Evolutionary conservation across 2,113 vertebrate species (phyloP).

Genomic region (Pandion haliaetus): DNA sequence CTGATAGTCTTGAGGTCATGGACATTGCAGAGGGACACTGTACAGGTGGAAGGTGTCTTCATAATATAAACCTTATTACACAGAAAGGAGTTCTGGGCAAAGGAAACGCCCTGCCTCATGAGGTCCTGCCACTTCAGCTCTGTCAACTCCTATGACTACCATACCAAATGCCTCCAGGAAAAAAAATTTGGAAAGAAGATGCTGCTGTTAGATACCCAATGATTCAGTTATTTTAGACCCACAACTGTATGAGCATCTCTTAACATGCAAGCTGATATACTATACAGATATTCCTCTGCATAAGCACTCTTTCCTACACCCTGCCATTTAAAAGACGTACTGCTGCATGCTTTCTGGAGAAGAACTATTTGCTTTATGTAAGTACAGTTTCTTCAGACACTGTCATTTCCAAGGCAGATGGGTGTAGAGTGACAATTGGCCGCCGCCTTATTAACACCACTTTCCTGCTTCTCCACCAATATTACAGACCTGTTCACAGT

Average conservation of each 20-base stretch:
- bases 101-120: background rate
- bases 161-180: background rate
- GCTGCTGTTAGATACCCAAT: background rate
- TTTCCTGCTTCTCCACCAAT: background rate
- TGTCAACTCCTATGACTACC: background rate
- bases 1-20: background rate
- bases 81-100: background rate
- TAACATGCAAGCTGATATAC: background rate
- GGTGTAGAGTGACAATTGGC: background rate
- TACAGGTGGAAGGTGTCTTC: background rate
- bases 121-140: background rate
- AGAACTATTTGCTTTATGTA: background rate
- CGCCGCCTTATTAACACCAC: background rate
- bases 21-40: background rate
- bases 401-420: background rate
- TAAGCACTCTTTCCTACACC: background rate
- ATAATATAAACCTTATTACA: background rate
- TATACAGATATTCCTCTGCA: background rate
- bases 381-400: background rate
- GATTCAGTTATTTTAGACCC: background rate
- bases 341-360: background rate
- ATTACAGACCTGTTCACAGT: background rate
- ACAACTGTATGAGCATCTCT: background rate
- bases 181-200: background rate
- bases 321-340: background rate